phyloP scores from a whole-genome alignment of 1,140 invertebrate genomes.

The Leptoteleia sp. region DNA sequence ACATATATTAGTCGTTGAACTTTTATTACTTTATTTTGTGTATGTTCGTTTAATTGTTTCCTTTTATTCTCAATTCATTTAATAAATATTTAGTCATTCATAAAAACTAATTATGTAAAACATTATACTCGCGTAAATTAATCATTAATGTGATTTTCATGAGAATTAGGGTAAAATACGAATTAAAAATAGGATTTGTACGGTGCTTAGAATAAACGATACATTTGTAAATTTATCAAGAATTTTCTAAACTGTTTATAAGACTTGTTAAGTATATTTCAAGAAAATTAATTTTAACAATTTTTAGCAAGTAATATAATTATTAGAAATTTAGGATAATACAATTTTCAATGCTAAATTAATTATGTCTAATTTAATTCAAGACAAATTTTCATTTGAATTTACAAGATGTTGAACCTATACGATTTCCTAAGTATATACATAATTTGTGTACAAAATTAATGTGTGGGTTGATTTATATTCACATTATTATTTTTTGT shows the following conservation, averaged over 20 bases:
- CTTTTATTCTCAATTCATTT: no score
- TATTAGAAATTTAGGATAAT: not conserved
- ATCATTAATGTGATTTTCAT: slow-evolving; percentile 5
- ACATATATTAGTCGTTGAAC: no score
- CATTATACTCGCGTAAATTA: no score
- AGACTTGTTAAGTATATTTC: not conserved
- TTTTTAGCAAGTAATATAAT: not conserved
- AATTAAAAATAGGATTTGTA: slow-evolving; percentile 31
- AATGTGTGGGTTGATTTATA: slow-evolving; percentile 6
- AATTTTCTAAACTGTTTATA: not conserved
- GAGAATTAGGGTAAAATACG: slow-evolving; percentile 14
- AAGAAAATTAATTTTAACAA: not conserved
- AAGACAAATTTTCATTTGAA: not conserved
- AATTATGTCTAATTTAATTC: not conserved
- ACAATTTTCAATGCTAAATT: no score
- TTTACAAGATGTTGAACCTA: not conserved
- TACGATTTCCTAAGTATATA: not conserved
- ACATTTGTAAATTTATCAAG: slow-evolving; percentile 10
- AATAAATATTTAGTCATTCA: no score
- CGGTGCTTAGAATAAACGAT: slow-evolving; percentile 10
- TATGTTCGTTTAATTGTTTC: no score
- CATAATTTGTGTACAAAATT: slow-evolving; percentile 13
- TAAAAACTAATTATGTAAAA: no score
- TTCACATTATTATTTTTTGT: slow-evolving; percentile 23
- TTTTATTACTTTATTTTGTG: no score